Evolutionary conservation across 2,888 invertebrate species (phyloP).

Genomic region (Aphrophora alni): DNA sequence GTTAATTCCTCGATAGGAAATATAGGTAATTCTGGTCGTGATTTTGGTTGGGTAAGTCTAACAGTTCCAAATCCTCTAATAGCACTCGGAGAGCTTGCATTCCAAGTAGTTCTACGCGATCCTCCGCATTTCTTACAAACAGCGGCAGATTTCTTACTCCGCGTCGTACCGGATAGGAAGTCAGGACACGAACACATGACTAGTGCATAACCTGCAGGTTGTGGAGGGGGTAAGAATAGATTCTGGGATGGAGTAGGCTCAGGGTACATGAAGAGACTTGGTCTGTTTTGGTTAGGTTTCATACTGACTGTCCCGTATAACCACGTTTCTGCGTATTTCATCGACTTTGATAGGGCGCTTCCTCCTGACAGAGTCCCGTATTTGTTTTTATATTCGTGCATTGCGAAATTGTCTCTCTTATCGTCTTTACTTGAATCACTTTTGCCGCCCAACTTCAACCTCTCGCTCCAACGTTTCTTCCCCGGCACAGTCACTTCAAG

Average conservation of each 20-base stretch:
- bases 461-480: constrained; percentile 6
- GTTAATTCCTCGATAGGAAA: constrained; percentile 53
- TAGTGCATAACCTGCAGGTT: constrained; percentile 63
- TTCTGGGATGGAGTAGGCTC: constrained; percentile 57
- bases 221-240: constrained; percentile 62
- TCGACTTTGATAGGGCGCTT: constrained; percentile 79
- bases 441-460: background rate
- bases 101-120: constrained; percentile 63
- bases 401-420: constrained; percentile 8
- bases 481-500: background rate
- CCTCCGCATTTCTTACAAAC: constrained; percentile 86
- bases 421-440: background rate
- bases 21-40: constrained; percentile 42
- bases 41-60: constrained; percentile 36
- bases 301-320: constrained; percentile 70
- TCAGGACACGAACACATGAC: constrained; percentile 83
- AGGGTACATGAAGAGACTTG: constrained; percentile 59
- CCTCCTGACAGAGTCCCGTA: constrained; percentile 62
- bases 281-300: constrained; percentile 34
- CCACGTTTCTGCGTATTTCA: constrained; percentile 88
- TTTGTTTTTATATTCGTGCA: constrained; percentile 43
- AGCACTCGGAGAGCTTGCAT: constrained; percentile 3
- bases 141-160: constrained; percentile 73
- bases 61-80: constrained; percentile 32
- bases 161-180: constrained; percentile 78